phyloP scores from a whole-genome alignment of 2,797 vertebrate species.

The Vespertilio murinus region DNA sequence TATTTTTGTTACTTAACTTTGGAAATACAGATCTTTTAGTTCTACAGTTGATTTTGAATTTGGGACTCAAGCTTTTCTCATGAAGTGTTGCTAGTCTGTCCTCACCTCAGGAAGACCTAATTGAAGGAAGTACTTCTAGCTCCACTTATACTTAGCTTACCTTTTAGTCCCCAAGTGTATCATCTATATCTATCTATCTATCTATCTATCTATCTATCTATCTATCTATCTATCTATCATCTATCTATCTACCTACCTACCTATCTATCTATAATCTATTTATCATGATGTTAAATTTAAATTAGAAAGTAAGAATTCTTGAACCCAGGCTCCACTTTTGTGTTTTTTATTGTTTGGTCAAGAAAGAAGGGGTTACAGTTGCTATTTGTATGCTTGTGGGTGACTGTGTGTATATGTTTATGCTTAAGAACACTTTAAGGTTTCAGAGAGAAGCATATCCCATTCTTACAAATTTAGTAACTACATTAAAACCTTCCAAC shows the following conservation, averaged over 20 bases:
- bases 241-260: no score
- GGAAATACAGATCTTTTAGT: not conserved
- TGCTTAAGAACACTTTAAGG: not conserved
- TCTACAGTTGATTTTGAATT: not conserved
- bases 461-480: not conserved
- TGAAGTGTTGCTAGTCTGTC: not conserved
- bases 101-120: no score
- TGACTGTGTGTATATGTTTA: not conserved
- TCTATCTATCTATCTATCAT: no score
- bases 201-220: no score
- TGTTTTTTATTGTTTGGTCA: not conserved
- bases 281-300: not conserved
- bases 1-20: not conserved
- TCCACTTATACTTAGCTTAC: no score
- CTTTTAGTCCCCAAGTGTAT: not conserved
- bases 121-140: not conserved
- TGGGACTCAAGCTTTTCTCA: not conserved
- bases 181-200: not conserved
- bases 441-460: not conserved
- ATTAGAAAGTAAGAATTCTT: not conserved
- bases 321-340: not conserved
- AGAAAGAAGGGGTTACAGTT: not conserved
- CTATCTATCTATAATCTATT: no score
- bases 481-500: not conserved
- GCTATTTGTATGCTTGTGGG: not conserved